Percentiles rank a stretch among this genome's conserved stretches.
Conservation (phyloP, 2,888 invertebrate species). For the Ellobium chinense region DNA sequence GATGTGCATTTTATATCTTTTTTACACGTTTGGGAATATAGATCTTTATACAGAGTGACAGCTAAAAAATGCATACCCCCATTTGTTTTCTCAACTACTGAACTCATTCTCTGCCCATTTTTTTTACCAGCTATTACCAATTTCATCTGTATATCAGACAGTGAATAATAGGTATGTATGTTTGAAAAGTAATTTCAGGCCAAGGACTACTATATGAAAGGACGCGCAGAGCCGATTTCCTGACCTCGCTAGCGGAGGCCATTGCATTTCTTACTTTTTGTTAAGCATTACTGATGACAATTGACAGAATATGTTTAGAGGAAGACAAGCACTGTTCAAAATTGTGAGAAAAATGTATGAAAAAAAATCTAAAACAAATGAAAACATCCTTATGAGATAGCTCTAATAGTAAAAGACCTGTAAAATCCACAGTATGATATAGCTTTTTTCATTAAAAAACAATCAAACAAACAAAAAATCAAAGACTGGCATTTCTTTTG, state of each 20-base stretch:
- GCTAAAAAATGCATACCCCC: no score
- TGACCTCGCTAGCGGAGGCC: conserved; percentile 7
- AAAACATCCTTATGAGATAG: not conserved
- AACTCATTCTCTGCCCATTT: no score
- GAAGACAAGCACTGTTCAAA: not conserved
- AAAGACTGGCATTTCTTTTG: not conserved
- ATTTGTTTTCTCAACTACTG: no score
- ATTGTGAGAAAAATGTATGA: no score
- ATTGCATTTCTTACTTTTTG: not conserved
- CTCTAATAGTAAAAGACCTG: not conserved
- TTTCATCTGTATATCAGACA: no score
- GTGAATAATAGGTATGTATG: no score
- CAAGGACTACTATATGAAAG: not conserved
- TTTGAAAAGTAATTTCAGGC: no score
- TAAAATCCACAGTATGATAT: not conserved
- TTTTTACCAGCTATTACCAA: no score
- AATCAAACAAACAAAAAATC: not conserved
- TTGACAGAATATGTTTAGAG: not conserved
- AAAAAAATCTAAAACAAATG: not conserved
- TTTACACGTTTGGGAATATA: no score
- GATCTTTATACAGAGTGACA: no score
- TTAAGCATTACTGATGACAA: not conserved
- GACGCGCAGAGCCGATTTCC: not conserved
- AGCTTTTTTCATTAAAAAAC: not conserved
- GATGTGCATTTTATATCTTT: no score